Evolutionary conservation across 2,113 vertebrate genomes (phyloP), one percentile per base, ranked within the genome.

Genomic region (Xenopus laevis): DNA sequence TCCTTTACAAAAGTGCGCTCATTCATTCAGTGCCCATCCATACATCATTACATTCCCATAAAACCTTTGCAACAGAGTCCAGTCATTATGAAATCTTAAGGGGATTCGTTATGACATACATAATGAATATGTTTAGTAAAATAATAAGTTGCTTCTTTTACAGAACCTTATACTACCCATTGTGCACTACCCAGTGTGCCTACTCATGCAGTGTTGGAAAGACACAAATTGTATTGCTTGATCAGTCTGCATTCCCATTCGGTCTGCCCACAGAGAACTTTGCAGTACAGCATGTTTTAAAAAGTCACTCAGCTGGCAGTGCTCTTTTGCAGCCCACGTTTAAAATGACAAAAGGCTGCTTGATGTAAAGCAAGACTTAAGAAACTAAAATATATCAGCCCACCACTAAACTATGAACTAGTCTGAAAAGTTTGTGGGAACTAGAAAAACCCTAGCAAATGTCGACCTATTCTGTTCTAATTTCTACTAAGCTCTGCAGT

Each of bases 211-310:
- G 13, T 5, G 16, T 5, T n/a, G 15, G 15, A 7, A 55, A 16
- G 53, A 55, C 13, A 55, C 53, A 55, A 55, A 55, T 13, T 55
- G 53, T n/a, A 55, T 55, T 55, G 53, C 53, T n/a, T 55, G 15
- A 55, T 16, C 53, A 13, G 16, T 55, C 16, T 55, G 53, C 53
- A 55, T 55, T 27, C 23, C 23, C 4, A 27, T 27, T 55, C 17
- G 16, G 17, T 55, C 53, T 55, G 53, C 53, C 53, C 53, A 55
- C 53, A 55, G 53, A 55, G 53, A 55, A 55, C 53, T 55, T 55
- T 55, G 53, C 17, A 55, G 16, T 18, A 16, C 53, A 55, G 12
- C 10, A 13, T 50, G 47, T 50, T 12, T 50, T 13, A 13, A 50
- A 16, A 55, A 55, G 23, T 55, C 53, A n/a, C 15, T 55, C 53